Conservation (phyloP, 2,797 vertebrate species). For the Melanitta fusca region DNA sequence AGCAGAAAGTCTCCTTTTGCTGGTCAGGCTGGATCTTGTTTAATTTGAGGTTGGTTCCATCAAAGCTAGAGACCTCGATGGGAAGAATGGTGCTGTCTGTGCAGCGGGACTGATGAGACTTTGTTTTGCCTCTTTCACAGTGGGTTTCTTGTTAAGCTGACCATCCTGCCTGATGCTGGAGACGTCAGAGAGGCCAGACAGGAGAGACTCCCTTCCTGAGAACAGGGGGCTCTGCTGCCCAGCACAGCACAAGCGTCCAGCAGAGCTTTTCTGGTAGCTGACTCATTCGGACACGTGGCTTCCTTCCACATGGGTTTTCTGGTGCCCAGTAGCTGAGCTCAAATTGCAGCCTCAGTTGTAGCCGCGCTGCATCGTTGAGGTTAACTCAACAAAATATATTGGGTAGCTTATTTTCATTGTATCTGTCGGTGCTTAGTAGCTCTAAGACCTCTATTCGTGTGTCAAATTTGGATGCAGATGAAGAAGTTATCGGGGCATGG, state of each 20-base stretch:
- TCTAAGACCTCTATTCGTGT: not conserved
- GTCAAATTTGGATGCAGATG: too few relatives aligned
- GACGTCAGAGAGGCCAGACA: not conserved
- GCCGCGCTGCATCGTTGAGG: not conserved
- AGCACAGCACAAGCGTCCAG: not conserved
- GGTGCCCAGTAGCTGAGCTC: not conserved
- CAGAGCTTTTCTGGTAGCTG: not conserved
- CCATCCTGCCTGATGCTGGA: not conserved
- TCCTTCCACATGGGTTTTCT: not conserved
- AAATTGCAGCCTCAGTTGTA: not conserved
- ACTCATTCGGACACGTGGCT: not conserved
- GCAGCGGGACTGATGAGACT: not conserved
- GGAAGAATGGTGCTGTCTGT: not conserved
- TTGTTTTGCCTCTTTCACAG: not conserved
- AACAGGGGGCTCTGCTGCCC: not conserved
- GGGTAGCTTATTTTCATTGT: not conserved
- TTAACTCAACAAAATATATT: not conserved
- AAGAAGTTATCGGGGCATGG: not conserved
- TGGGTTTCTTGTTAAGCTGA: not conserved
- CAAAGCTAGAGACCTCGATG: not conserved
- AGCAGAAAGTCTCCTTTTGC: not conserved
- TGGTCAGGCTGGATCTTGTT: not conserved
- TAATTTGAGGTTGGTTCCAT: not conserved
- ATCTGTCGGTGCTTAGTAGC: too few relatives aligned
- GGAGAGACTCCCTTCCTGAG: not conserved